Base-by-base conservation (phyloP, 2,888 invertebrate species). In the Campoletis raptor region DNA sequence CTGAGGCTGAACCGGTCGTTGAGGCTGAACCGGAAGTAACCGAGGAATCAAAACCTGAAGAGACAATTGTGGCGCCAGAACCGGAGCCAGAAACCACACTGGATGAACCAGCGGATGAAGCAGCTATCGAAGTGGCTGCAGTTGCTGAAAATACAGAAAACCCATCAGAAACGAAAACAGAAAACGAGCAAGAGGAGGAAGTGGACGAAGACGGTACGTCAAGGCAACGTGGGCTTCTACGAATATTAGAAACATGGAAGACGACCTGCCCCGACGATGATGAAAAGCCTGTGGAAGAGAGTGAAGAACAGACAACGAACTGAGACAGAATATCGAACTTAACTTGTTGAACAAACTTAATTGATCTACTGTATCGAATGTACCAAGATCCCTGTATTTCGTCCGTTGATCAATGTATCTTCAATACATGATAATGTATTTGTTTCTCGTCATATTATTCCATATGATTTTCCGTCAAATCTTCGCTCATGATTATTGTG, bases 201-300 rank as follows among this genome's bases (percentile, higher is more conserved):
- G 85, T 66, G 15, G 88, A 85, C 7, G 78, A 88, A 57, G 86
- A 90, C 36, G 92, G 91, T 92, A 92, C 72, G 91, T 92, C 89
- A 70, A 85, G 88, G 52, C 82, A 89, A 85, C 83, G 76, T 77
- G 85, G 87, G 73, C 85, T 85, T n/a, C 85, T 88, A 52, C 82
- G 83, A 84, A 81, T 87, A 76, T 86, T 88, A 87, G 88, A 89
- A 82, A 88, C 85, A 82, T 78, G 74, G 83, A 66, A 82, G 83
- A 83, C 84, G 72, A 77, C 66, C 80, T 70, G 66, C 83, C 83
- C 83, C 79, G 84, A 79, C 81, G 84, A 42, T 15, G 86, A 76
- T 66, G 78, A 79, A 54, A 42, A 80, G 66, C 57, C 79, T 69
- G 76, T 66, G 21, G 82, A 70, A 37, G 66, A 76, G 69, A 76